phyloP scores from a whole-genome alignment of 2,888 invertebrate species.

The Netelia fuscicornis region DNA sequence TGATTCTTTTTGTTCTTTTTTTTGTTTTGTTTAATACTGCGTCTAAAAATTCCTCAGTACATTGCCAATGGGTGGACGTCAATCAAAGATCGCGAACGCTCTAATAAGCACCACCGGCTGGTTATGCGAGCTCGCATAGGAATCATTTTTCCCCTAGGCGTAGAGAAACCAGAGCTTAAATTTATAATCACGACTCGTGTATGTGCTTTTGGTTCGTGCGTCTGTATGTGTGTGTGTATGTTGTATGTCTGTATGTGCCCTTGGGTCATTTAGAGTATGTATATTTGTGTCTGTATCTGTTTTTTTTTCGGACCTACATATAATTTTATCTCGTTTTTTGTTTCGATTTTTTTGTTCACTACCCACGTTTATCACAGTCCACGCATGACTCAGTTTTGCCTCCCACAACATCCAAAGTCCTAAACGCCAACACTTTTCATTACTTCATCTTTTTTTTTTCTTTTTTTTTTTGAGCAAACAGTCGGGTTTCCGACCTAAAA shows the following conservation, averaged over 20 bases:
- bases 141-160: constrained; percentile 59
- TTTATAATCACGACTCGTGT: constrained; percentile 68
- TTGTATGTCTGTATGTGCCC: constrained; percentile 13
- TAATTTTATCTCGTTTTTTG: constrained; percentile 67
- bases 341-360: constrained; percentile 74
- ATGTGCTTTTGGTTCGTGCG: constrained; percentile 7
- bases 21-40: constrained; percentile 71
- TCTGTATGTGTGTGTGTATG: constrained; percentile 22
- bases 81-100: constrained; percentile 69
- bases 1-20: constrained; percentile 53
- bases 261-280: constrained; percentile 6
- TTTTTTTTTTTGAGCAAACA: constrained; percentile 81
- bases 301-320: constrained; percentile 69
- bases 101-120: constrained; percentile 74
- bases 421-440: constrained; percentile 81
- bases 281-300: constrained; percentile 16
- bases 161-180: constrained; percentile 64
- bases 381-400: constrained; percentile 83
- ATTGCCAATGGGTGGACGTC: constrained; percentile 71
- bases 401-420: constrained; percentile 80
- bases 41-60: constrained; percentile 71
- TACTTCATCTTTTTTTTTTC: constrained; percentile 61
- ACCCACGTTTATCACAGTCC: constrained; percentile 84
- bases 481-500: constrained; percentile 76
- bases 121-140: constrained; percentile 68